These are phyloP conservation scores for Grapholita molesta DNA, from an alignment of 1,140 invertebrate species.

Conservation along the genomic window DNA sequence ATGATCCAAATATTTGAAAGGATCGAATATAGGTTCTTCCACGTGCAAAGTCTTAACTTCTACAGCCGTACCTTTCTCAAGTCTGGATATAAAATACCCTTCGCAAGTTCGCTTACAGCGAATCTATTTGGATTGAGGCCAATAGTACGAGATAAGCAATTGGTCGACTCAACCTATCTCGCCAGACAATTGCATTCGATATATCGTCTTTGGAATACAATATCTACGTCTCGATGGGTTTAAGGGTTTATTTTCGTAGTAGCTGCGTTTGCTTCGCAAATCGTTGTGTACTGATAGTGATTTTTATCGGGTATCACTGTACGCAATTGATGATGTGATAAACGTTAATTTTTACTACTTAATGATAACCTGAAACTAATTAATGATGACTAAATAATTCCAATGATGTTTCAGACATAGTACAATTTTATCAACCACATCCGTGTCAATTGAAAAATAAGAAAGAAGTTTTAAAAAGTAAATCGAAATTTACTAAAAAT, in stretches of 20 bases:
- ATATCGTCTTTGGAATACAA: slow-evolving; percentile 36
- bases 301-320: not conserved
- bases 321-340: no score
- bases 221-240: slow-evolving; percentile 18
- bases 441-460: no score
- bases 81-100: slow-evolving; percentile 17
- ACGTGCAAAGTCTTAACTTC: slow-evolving; percentile 6
- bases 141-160: slow-evolving; percentile 43
- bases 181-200: slow-evolving; percentile 40
- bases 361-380: no score
- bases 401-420: no score
- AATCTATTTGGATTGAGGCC: slow-evolving; percentile 44
- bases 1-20: no score
- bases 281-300: not conserved
- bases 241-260: not conserved
- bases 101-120: slow-evolving; percentile 15
- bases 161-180: slow-evolving; percentile 31
- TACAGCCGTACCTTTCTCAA: slow-evolving; percentile 15
- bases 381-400: no score
- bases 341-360: no score
- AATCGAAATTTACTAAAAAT: no score
- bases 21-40: no score
- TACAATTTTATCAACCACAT: no score
- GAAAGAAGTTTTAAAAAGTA: no score
- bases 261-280: not conserved